These are phyloP conservation scores for Aphidoletes aphidimyza DNA, from an alignment of 2,888 invertebrate species.

Conservation along the genomic window DNA sequence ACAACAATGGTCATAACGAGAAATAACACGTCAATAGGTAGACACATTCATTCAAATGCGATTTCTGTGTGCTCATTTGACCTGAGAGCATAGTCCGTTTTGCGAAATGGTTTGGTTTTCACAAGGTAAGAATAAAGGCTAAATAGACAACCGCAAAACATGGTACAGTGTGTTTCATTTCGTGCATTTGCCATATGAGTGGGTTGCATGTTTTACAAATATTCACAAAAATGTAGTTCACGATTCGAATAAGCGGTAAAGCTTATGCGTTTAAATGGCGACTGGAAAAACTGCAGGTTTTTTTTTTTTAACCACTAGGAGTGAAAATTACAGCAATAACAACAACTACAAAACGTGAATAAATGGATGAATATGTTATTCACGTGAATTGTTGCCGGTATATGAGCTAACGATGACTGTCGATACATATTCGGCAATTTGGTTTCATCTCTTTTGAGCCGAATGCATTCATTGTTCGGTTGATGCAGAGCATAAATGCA, in stretches of 20 bases:
- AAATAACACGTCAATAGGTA: background rate
- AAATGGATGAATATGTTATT: conserved; percentile 22
- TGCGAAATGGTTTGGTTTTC: background rate
- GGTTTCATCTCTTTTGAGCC: background rate
- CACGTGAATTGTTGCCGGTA: conserved; percentile 4
- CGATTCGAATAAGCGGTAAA: background rate
- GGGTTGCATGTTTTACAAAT: background rate
- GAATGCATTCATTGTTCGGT: background rate
- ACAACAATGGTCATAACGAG: background rate
- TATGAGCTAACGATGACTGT: background rate
- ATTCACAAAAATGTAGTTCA: background rate
- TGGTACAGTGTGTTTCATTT: background rate
- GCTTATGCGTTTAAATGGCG: background rate
- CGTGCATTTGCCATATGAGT: background rate
- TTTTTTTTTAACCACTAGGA: background rate
- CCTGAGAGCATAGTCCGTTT: background rate
- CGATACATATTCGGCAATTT: background rate
- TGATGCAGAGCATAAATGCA: background rate
- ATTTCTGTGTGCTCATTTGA: conserved; percentile 8
- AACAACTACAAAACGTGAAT: too few species aligned
- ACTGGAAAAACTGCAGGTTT: background rate
- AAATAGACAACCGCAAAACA: background rate
- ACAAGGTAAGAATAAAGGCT: background rate
- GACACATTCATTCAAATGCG: background rate
- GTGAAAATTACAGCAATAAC: background rate